These are phyloP conservation scores for Teleogryllus occipitalis DNA, from an alignment of 1,140 invertebrate species.

Conservation along the genomic window DNA sequence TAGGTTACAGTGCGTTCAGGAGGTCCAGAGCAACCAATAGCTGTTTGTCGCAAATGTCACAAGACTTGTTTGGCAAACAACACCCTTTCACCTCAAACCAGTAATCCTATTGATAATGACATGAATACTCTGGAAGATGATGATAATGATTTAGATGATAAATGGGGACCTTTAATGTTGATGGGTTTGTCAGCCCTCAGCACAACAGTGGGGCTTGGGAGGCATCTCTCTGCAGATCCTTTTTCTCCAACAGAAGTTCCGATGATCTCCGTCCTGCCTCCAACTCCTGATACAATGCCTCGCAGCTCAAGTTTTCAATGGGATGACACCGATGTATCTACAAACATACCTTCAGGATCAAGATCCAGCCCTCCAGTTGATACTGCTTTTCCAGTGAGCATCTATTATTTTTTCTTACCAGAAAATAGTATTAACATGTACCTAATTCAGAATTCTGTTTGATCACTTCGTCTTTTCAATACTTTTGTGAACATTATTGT, in stretches of 20 bases:
- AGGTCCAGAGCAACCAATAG: slow-evolving; percentile 48
- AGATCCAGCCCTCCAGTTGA: not conserved
- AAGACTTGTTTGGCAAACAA: slow-evolving; percentile 54
- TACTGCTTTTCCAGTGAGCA: slow-evolving; percentile 9
- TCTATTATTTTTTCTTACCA: no score
- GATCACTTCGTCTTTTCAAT: no score
- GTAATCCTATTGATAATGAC: not conserved
- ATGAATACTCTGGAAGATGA: slow-evolving; percentile 14
- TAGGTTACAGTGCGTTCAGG: slow-evolving; percentile 61
- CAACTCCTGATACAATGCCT: slow-evolving; percentile 51
- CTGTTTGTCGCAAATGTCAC: slow-evolving; percentile 62
- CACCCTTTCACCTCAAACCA: slow-evolving; percentile 29
- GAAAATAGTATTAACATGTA: no score
- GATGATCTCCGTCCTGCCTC: slow-evolving; percentile 64
- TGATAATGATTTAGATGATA: slow-evolving; percentile 39
- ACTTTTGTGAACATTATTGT: no score
- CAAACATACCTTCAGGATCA: not conserved
- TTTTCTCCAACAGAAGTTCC: slow-evolving; percentile 39
- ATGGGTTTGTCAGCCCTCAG: slow-evolving; percentile 55
- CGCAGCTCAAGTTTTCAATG: slow-evolving; percentile 28
- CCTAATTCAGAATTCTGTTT: no score
- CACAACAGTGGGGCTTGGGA: slow-evolving; percentile 43
- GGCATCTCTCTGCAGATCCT: slow-evolving; percentile 36
- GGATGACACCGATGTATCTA: slow-evolving; percentile 21
- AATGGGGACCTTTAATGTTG: slow-evolving; percentile 51